Conservation (phyloP, 2,113 vertebrate species). For the Orthonyx spaldingii region DNA sequence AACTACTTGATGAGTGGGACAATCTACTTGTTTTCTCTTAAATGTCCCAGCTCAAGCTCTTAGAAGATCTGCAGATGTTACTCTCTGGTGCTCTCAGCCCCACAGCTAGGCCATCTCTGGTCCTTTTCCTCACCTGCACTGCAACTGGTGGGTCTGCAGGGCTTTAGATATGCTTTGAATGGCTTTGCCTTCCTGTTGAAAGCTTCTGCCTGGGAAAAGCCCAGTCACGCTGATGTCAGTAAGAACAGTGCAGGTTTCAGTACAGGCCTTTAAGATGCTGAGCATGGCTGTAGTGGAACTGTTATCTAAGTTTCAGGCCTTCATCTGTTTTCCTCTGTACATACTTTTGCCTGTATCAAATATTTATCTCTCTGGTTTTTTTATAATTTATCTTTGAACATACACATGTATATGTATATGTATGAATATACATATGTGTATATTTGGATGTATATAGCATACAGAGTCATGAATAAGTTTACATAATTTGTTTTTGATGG, state of each 20-base stretch:
- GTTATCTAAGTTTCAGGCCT: neutral
- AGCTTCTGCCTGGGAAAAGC: neutral
- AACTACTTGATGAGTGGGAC: neutral
- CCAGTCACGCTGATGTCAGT: neutral
- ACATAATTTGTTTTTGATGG: neutral
- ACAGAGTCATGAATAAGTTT: neutral
- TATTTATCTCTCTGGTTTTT: neutral
- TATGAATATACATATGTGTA: neutral
- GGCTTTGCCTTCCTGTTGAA: neutral
- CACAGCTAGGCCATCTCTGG: accelerated
- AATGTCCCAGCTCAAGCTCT: neutral
- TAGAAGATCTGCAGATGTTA: neutral
- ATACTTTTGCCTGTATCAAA: neutral
- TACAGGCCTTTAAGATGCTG: neutral
- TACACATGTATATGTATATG: neutral
- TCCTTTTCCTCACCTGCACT: neutral
- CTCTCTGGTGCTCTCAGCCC: neutral
- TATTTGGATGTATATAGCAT: neutral
- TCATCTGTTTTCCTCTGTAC: neutral
- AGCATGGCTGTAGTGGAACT: neutral
- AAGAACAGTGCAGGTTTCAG: neutral
- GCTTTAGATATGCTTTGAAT: neutral
- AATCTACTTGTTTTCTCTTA: neutral
- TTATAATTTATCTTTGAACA: neutral
- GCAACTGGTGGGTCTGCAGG: neutral